Evolutionary conservation across 2,888 invertebrate genomes (phyloP), one percentile per base, ranked within the genome.

Genomic region (Drosophila fulvimacula): DNA sequence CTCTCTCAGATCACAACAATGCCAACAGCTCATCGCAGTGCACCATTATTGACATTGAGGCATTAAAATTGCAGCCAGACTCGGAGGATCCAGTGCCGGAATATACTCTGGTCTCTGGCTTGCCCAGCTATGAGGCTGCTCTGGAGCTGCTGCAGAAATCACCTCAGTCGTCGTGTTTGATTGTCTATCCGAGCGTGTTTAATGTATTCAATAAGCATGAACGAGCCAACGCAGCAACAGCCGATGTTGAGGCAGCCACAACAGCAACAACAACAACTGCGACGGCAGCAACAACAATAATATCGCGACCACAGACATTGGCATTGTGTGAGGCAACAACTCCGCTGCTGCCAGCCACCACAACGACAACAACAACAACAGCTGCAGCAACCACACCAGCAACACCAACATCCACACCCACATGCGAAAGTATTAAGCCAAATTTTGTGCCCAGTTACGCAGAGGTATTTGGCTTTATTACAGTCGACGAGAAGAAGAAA

Each of bases 71-170:
- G 30, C 90, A 90, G 48, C 82, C 90, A 53, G 90, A 91, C 57
- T 89, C 93, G n/a, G 91, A 92, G 46, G 94, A 94, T 81, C 94
- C 94, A 13, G 92, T 95, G 69, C 95, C 95, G 36, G 94, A 94
- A 81, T 95, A 95, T 88, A 94, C 95, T 11, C 91, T 95, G 56
- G 95, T 94, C 46, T 95, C 95, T 24, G 95, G 95, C 15, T 89
- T 95, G 58, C 95, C 95, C 24, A 93, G 93, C 51, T 95, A 95
- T 90, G 94, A 94, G 65, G 94, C 95, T 75, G 95, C 95, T 3
- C 81, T 95, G 82, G 93, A 94, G 87, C 93, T 94, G 88, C 90
- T 95, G 79, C 93, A 93, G 58, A 93, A 93, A 87, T 77, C 90
- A 48, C 90, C 92, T 30, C 74, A 85, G 62, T 84, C 83, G 41